Conservation (phyloP, 92 coral and sea anemone genomes). For the Muricea muricata region DNA sequence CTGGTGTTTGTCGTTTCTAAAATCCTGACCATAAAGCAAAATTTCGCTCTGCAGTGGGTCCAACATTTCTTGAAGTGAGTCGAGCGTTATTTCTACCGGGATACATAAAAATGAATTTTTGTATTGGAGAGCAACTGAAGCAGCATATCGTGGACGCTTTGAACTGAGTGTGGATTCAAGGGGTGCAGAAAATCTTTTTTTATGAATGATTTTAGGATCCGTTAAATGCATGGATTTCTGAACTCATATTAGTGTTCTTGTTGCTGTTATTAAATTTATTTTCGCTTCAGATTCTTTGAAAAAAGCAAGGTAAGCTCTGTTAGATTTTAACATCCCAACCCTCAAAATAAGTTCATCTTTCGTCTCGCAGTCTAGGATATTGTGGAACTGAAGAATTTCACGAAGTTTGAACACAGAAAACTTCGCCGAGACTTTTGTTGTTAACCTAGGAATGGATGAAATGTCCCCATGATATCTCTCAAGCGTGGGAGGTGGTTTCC, state of each 20-base stretch:
- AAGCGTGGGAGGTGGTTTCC: not conserved
- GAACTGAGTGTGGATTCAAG: slow-evolving; percentile 41
- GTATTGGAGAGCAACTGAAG: slow-evolving; percentile 34
- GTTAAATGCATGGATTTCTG: slow-evolving; percentile 42
- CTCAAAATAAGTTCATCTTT: slow-evolving; percentile 49
- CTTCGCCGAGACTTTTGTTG: slow-evolving; percentile 32
- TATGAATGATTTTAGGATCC: slow-evolving; percentile 32
- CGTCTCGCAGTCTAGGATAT: slow-evolving; percentile 64
- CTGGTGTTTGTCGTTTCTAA: not conserved
- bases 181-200: slow-evolving; percentile 51
- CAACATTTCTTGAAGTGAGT: slow-evolving; percentile 46
- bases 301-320: slow-evolving; percentile 51
- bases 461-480: slow-evolving; percentile 51
- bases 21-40: not conserved
- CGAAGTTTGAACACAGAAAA: slow-evolving; percentile 56
- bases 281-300: not conserved
- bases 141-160: slow-evolving; percentile 63
- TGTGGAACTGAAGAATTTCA: slow-evolving; percentile 66
- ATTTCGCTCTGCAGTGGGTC: slow-evolving; percentile 39
- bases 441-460: slow-evolving; percentile 33
- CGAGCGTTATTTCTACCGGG: slow-evolving; percentile 7
- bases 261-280: slow-evolving; percentile 39
- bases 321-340: not conserved
- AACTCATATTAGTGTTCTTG: slow-evolving; percentile 37
- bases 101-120: not conserved